A percentile compares a stretch with the other conserved stretches of the same genome.
These are phyloP conservation scores for Tenthredo scrophulariae DNA, from an alignment of 2,888 invertebrate genomes.

Conservation along the genomic window DNA sequence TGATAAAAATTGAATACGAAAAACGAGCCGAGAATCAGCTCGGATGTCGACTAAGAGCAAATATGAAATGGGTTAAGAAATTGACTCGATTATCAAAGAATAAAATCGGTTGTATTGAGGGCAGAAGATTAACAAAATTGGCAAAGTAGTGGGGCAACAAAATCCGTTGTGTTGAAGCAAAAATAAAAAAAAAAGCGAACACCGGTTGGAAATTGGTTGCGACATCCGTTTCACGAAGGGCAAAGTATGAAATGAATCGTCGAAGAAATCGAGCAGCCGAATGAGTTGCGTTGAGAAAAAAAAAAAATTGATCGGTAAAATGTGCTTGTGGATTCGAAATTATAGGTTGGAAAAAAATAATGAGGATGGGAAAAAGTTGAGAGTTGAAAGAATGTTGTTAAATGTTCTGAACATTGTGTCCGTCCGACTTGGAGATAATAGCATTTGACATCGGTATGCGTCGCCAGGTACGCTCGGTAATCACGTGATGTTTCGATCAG, in stretches of 20 bases:
- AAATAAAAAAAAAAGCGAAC: too few species aligned
- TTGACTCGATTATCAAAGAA: too few species aligned
- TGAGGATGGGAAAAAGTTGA: background rate
- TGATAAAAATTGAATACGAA: too few species aligned
- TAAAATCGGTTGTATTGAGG: too few species aligned
- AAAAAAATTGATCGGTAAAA: background rate
- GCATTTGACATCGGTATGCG: conserved; percentile 24
- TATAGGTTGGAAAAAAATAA: background rate
- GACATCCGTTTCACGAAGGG: background rate
- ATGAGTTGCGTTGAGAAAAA: background rate
- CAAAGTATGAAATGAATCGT: background rate
- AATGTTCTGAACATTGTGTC: background rate
- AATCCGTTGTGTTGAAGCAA: too few species aligned
- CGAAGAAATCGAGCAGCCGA: background rate
- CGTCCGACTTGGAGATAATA: background rate
- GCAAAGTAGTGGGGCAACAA: too few species aligned
- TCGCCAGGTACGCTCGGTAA: background rate
- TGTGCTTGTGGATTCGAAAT: too few species aligned
- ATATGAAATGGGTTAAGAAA: too few species aligned
- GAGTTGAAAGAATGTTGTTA: background rate
- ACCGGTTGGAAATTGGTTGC: background rate
- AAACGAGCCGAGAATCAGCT: too few species aligned
- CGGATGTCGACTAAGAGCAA: too few species aligned
- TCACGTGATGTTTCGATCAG: conserved; percentile 31
- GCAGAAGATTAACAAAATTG: too few species aligned